Conservation (phyloP, 37 sponge, comb jelly and placozoan species). For the Chondrilla cf. caribensis region DNA sequence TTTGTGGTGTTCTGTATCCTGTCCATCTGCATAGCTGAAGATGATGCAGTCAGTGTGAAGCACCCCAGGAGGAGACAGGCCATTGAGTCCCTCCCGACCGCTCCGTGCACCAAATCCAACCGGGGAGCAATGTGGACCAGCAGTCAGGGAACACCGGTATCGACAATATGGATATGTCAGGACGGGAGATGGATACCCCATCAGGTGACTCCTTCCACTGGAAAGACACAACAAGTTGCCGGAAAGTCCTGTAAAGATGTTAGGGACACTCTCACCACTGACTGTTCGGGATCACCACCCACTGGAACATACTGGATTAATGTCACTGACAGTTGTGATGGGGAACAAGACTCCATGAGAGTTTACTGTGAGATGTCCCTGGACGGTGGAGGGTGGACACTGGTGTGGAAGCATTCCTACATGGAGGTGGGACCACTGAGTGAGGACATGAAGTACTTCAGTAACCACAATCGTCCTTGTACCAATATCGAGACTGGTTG, state of each 20-base stretch:
- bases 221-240: not conserved
- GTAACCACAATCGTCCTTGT: slow-evolving; percentile 5
- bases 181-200: not conserved
- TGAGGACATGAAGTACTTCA: slow-evolving; percentile 29
- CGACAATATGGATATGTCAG: not conserved
- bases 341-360: not conserved
- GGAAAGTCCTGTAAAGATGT: slow-evolving; percentile 2
- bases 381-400: slow-evolving; percentile 36
- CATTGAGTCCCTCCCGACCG: not conserved
- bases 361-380: slow-evolving; percentile 22
- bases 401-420: slow-evolving; percentile 39
- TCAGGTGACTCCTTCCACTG: not conserved
- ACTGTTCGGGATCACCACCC: not conserved
- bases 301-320: slow-evolving; percentile 9
- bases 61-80: not conserved
- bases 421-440: slow-evolving; percentile 27
- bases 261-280: slow-evolving; percentile 3
- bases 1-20: no score
- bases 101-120: not conserved
- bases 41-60: no score
- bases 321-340: not conserved
- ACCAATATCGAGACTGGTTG: slow-evolving; percentile 15
- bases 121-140: not conserved
- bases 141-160: not conserved
- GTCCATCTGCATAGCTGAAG: no score